Percentiles rank a stretch among this genome's conserved stretches.
These are phyloP conservation scores for Felis catus DNA, from an alignment of 2,113 vertebrate genomes.

Conservation along the genomic window F.catus_Fca126_mat1.0 CM031423.1:11727501-11728000, in stretches of 20 bases:
- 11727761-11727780: neutral
- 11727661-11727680: conserved; percentile 46
- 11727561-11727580: neutral
- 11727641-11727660: neutral
- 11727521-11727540: no score
- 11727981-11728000: no score
- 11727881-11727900: neutral
- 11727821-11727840: neutral
- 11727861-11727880: neutral
- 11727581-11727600: neutral
- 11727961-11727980: no score
- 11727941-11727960: no score
- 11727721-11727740: neutral
- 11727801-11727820: neutral
- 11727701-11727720: neutral
- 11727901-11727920: neutral
- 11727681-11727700: neutral
- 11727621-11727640: neutral
- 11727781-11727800: neutral
- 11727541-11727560: neutral
- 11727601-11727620: neutral
- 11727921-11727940: no score
- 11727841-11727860: neutral
- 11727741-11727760: neutral
- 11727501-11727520: neutral